Evolutionary conservation across 37 sponge, comb jelly and placozoan genomes (phyloP).

Genomic region (Beroe forskalii): DNA sequence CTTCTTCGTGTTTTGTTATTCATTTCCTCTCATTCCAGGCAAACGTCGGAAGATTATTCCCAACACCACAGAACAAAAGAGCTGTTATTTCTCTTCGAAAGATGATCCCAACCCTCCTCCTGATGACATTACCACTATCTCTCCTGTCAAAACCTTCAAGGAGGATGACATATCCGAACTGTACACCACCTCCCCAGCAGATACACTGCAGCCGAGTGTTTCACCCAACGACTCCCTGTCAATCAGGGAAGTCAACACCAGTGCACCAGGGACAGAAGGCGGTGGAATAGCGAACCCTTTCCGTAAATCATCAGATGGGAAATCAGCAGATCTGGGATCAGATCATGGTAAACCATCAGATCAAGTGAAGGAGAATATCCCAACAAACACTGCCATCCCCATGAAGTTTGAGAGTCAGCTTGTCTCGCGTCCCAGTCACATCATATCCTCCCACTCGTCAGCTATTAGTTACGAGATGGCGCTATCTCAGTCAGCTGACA

Average conservation of each 20-base stretch:
- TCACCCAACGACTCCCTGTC: too few relatives aligned
- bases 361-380: neutral
- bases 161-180: neutral
- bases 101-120: neutral
- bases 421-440: neutral
- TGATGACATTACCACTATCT: neutral
- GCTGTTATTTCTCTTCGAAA: neutral
- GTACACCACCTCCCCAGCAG: neutral
- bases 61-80: neutral
- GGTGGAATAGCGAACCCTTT: too few relatives aligned
- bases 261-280: too few relatives aligned
- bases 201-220: neutral
- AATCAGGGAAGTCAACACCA: too few relatives aligned
- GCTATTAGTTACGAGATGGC: neutral
- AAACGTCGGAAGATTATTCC: slow-evolving; percentile 15
- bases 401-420: neutral
- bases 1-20: too few relatives aligned
- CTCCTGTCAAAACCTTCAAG: neutral
- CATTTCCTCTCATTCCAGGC: neutral
- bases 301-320: neutral
- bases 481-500: neutral
- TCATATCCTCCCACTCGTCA: slow-evolving; percentile 5
- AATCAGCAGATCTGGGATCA: too few relatives aligned
- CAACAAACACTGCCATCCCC: neutral
- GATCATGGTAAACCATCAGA: too few relatives aligned